Evolutionary conservation across 2,888 invertebrate species (phyloP).

Genomic region (Nematopogon swammerdamellus): DNA sequence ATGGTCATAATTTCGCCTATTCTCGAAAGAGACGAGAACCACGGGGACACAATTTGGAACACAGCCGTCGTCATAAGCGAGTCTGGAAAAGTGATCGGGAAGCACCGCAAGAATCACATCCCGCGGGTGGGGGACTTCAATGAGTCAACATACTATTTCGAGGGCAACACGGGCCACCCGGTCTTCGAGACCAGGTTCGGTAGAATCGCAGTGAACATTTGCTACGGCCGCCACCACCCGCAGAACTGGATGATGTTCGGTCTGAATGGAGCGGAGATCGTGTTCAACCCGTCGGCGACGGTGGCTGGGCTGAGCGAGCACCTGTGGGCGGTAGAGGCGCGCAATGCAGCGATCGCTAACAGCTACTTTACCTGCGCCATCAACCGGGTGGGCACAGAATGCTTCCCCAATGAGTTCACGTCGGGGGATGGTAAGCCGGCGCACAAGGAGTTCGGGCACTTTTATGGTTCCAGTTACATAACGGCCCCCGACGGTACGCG

Average conservation of each 20-base stretch:
- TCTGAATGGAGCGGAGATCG: conserved; percentile 96
- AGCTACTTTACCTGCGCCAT: conserved; percentile 91
- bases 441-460: conserved; percentile 90
- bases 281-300: conserved; percentile 99
- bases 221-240: conserved; percentile 98
- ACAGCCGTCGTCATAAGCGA: conserved; percentile 91
- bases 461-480: conserved; percentile 95
- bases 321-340: conserved; percentile 92
- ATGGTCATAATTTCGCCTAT: conserved; percentile 97
- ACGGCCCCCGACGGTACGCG: conserved; percentile 92
- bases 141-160: conserved; percentile 97
- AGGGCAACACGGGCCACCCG: conserved; percentile 94
- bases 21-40: conserved; percentile 83
- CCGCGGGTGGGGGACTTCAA: conserved; percentile 98
- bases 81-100: conserved; percentile 83
- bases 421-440: conserved; percentile 68
- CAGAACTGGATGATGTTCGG: conserved; percentile 99
- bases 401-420: conserved; percentile 61
- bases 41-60: conserved; percentile 93
- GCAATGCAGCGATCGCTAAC: conserved; percentile 96
- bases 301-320: conserved; percentile 81
- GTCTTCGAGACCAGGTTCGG: conserved; percentile 88
- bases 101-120: conserved; percentile 97
- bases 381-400: conserved; percentile 93
- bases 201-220: conserved; percentile 92